These are phyloP conservation scores for Calidris pugnax DNA, from an alignment of 2,113 vertebrate genomes.

Conservation along the genomic window DNA sequence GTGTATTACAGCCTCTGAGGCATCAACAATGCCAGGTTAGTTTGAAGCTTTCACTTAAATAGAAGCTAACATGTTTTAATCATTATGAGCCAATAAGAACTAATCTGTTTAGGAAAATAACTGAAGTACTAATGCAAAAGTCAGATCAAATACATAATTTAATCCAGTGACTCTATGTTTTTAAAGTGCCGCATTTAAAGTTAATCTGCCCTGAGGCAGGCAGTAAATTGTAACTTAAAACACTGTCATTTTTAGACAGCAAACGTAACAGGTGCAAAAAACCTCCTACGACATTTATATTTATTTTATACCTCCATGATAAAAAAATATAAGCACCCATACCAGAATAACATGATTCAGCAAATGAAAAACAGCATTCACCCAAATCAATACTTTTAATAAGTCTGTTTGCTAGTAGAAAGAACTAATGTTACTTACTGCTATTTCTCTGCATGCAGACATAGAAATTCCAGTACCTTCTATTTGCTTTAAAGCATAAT, in stretches of 20 bases:
- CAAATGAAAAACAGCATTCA: background rate
- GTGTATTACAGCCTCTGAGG: background rate
- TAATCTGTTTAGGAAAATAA: background rate
- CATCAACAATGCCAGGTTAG: background rate
- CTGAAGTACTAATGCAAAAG: background rate
- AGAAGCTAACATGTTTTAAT: background rate
- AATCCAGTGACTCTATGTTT: background rate
- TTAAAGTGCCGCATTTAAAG: background rate
- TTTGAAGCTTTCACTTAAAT: background rate
- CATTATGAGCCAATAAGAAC: background rate
- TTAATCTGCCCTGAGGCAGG: background rate
- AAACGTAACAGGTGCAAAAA: background rate
- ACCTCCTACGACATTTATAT: background rate
- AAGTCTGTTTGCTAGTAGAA: constrained; percentile 26
- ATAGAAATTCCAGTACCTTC: constrained; percentile 99
- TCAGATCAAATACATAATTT: background rate
- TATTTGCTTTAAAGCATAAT: constrained; percentile 99
- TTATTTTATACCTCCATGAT: background rate
- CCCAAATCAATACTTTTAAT: background rate
- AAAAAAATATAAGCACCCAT: background rate
- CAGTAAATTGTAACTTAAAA: background rate
- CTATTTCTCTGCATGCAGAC: constrained; percentile 99
- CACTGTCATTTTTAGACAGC: background rate
- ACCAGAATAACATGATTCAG: background rate
- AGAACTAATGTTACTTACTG: constrained; percentile 85